Evolutionary conservation across 1,140 invertebrate genomes (phyloP), one percentile per base, ranked within the genome.

Genomic region (Idris sp.): DNA sequence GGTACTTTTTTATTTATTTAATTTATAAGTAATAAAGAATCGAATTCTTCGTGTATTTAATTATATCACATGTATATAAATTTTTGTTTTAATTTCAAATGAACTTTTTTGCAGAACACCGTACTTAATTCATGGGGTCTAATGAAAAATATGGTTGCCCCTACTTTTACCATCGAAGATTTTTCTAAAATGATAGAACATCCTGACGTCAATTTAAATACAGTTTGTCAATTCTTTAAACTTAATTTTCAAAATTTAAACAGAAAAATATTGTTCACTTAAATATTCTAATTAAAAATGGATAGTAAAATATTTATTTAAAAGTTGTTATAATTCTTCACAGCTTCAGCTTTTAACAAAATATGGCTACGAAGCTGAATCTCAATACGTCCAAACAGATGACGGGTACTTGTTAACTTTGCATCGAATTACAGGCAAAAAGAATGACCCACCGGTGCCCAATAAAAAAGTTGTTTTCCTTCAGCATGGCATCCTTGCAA

Each of bases 401-500:
- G 91, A 92, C 78, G 90, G 90, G 8, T 92, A 92, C 68, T 84
- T 91, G 2, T 78, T 92, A 28, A 88, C 87, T 58, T 56, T 91
- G 22, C 88, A 91, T 76, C 83, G 91, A 36, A 90, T 92, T 49
- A 86, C 88, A 0, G 69, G 83, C n/a, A 80, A 82, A 43, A 82
- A 87, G 26, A 28, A 44, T 71, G 72, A 84, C 5, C 38, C 53
- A 9, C 69, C 71, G 38, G 35, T 44, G 11, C 30, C n/a, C 8
- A 53, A 67, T 31, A 82, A 75, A 72, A 80, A 67, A 15, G 74
- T 72, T 15, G 91, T 93, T 2, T 88, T 93, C 5, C 79, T 95
- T 0, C 93, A 95, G 79, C 95, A 96, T 81, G 95, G 94, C 0
- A 85, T 96, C 4, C 82, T 95, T 0, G 91, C 90, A 4, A 92